Evolutionary conservation across 2,113 vertebrate species (phyloP), one percentile per base, ranked within the genome.

Genomic region (Malurus melanocephalus): DNA sequence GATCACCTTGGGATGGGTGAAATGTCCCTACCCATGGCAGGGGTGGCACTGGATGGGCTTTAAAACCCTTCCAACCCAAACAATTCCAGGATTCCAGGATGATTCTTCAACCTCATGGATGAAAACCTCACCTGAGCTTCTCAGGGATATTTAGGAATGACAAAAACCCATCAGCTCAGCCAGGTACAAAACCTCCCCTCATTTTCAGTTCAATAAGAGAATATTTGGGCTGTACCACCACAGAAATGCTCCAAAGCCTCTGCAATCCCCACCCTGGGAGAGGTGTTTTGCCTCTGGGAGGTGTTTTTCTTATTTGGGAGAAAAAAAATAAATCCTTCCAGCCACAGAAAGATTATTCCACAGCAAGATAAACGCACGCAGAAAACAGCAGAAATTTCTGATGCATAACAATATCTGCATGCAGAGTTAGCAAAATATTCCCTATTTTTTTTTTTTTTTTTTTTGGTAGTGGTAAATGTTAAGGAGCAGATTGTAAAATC

Each of bases 1-100:
- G 82, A 61, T 12, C n/a, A 68, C 0, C 19, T 55, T 85, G 62
- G 16, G n/a, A 10, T 0, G 3, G 12, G 27, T 12, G 0, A 76
- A 7, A 5, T 43, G 35, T 43, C 35, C 35, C 6, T 49, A 24
- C 10, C 10, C 43, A 6, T 49, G 69, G 23, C 22, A 82, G 42
- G 48, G 7, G 11, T n/a, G 59, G 16, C 20, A 26, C 26, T 43
- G 45, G 32, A 13, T 23, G 46, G 5, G 14, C 2, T 68, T 40
- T 46, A 6, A 61, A 10, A 1, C 5, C 28, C n/a, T 16, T 32
- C 52, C 14, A 9, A 38, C 10, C n/a, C 55, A 46, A 53, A 8
- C 6, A 18, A 45, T 23, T 21, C 32, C 38, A 45, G 11, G 3
- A 77, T 61, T 85, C 62, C 53, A 45, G 1, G 14, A 15, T 2